Conservation (phyloP, 2,113 vertebrate genomes). For the Ahaetulla prasina region DNA sequence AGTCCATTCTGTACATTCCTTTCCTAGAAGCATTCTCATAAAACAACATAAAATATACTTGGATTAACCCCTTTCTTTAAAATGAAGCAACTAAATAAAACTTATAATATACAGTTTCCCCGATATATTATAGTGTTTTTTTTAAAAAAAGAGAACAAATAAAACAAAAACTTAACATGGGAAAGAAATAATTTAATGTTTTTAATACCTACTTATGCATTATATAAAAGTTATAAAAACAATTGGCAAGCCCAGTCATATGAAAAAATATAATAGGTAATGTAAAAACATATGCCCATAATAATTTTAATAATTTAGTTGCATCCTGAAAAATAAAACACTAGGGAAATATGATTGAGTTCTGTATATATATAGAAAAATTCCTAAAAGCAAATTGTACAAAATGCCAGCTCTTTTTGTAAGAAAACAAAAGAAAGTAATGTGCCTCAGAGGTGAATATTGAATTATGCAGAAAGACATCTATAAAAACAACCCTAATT, state of each 20-base stretch:
- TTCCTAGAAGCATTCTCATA: slow-evolving; percentile 61
- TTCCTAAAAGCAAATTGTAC: slow-evolving; percentile 59
- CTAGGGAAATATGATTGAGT: slow-evolving; percentile 54
- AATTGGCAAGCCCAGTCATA: background rate
- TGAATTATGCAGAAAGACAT: slow-evolving; percentile 29
- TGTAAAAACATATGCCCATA: slow-evolving; percentile 34
- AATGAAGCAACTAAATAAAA: slow-evolving; percentile 53
- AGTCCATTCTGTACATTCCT: slow-evolving; percentile 49
- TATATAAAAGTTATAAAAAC: slow-evolving; percentile 25
- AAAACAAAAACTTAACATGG: slow-evolving; percentile 26
- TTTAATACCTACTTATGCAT: background rate
- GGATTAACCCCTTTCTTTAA: slow-evolving; percentile 40
- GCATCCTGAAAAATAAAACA: slow-evolving; percentile 53
- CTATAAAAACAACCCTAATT: slow-evolving; percentile 51
- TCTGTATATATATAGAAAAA: slow-evolving; percentile 55
- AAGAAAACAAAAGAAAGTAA: slow-evolving; percentile 60
- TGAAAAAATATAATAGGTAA: slow-evolving; percentile 44
- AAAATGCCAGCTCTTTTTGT: slow-evolving; percentile 51
- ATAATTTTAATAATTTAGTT: slow-evolving; percentile 63
- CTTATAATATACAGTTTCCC: slow-evolving; percentile 42
- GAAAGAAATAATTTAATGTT: slow-evolving; percentile 31
- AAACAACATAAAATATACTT: slow-evolving; percentile 61
- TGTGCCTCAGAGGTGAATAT: slow-evolving; percentile 40
- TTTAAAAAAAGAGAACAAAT: background rate
- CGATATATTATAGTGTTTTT: slow-evolving; percentile 48